These are phyloP conservation scores for Bellardia bayeri DNA, from an alignment of 2,888 invertebrate genomes.

Conservation along the genomic window DNA sequence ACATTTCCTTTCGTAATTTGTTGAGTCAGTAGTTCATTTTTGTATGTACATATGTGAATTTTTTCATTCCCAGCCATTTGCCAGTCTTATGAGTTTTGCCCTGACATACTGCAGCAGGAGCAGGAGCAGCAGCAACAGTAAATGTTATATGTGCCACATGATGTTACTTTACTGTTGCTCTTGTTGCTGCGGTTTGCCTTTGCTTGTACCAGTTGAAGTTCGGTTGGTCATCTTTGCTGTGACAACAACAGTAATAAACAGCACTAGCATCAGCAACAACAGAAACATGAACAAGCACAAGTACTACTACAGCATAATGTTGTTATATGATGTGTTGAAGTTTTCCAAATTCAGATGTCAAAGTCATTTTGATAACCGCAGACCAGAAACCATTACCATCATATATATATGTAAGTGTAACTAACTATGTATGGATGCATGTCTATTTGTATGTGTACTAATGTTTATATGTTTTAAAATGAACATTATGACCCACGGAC, in stretches of 20 bases:
- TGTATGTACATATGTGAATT: neutral
- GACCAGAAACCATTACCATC: conserved; percentile 57
- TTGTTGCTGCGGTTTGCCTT: conserved; percentile 11
- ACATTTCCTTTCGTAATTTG: conserved; percentile 43
- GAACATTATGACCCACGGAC: neutral
- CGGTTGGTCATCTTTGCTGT: conserved; percentile 54
- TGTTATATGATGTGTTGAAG: conserved; percentile 60
- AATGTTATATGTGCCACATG: conserved; percentile 10
- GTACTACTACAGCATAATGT: conserved; percentile 21
- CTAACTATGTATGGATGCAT: neutral
- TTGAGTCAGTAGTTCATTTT: conserved; percentile 51
- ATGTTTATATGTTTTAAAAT: conserved; percentile 1
- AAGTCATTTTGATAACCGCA: conserved; percentile 70
- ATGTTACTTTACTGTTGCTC: conserved; percentile 17
- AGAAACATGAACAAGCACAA: neutral
- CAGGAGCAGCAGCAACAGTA: neutral
- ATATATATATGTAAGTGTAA: neutral
- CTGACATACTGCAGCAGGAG: neutral
- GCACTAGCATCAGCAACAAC: conserved; percentile 29
- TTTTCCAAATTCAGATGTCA: conserved; percentile 71
- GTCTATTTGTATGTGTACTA: neutral
- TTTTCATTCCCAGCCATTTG: neutral
- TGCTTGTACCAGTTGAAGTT: conserved; percentile 31
- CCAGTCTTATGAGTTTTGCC: conserved; percentile 3
- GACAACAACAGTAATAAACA: conserved; percentile 52